phyloP scores from a whole-genome alignment of 2,113 vertebrate species.

The Microtus montanus region DNA sequence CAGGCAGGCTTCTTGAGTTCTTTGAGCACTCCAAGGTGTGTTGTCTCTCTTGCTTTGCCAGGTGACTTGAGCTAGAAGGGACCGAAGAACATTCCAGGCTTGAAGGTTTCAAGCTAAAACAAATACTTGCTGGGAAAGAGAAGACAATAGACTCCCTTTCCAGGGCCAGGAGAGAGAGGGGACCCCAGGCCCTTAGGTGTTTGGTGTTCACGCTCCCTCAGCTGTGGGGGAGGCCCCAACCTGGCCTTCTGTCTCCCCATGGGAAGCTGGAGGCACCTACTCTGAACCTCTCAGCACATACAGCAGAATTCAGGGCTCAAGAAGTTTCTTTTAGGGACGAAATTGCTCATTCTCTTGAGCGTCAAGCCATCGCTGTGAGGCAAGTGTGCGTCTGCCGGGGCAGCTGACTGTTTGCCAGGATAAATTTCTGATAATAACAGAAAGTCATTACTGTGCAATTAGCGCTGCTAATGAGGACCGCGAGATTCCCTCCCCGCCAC shows the following conservation, averaged over 20 bases:
- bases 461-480: slow-evolving; percentile 64
- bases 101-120: not conserved
- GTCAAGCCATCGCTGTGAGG: slow-evolving; percentile 14
- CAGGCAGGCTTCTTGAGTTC: slow-evolving; percentile 11
- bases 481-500: not conserved
- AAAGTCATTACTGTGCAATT: slow-evolving; percentile 75
- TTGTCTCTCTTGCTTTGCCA: not conserved
- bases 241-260: not conserved
- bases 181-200: not conserved
- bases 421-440: slow-evolving; percentile 74
- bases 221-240: not conserved
- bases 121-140: not conserved
- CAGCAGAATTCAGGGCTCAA: not conserved
- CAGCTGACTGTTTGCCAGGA: slow-evolving; percentile 76
- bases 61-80: not conserved
- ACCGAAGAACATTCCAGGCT: no score
- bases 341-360: slow-evolving; percentile 40
- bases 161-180: not conserved
- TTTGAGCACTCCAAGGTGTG: not conserved
- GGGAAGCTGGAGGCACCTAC: not conserved
- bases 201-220: not conserved
- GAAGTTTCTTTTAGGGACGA: slow-evolving; percentile 35
- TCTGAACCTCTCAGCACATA: not conserved
- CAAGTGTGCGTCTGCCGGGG: slow-evolving; percentile 46
- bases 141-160: not conserved